These are phyloP conservation scores for Lepus americanus DNA, from an alignment of 2,113 vertebrate species.

Conservation along the genomic window DNA sequence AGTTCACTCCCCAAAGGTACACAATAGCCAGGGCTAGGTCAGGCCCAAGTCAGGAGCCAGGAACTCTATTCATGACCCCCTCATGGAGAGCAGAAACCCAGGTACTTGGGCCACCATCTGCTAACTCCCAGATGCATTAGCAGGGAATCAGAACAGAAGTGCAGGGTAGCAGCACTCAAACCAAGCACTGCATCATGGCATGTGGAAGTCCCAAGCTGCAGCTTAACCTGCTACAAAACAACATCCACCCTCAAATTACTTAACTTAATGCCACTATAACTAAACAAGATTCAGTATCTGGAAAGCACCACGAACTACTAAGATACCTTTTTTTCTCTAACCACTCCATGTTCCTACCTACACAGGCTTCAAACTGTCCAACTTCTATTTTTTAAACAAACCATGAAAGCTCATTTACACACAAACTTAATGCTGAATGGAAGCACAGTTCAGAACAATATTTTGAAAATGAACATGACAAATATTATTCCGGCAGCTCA, in stretches of 20 bases:
- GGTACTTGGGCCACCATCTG: too few species aligned
- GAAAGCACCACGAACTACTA: background rate
- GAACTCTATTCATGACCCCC: too few species aligned
- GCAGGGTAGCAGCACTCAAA: too few species aligned
- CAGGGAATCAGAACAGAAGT: too few species aligned
- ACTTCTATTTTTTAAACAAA: conserved; percentile 57
- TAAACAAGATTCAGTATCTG: background rate
- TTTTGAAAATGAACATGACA: conserved; percentile 48
- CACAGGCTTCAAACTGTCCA: conserved; percentile 26
- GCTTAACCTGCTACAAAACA: too few species aligned
- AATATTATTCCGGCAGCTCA: conserved; percentile 67
- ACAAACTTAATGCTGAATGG: conserved; percentile 45
- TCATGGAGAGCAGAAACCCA: too few species aligned
- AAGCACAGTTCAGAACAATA: conserved; percentile 56
- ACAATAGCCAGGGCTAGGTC: too few species aligned
- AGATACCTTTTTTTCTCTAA: background rate
- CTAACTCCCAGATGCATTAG: too few species aligned
- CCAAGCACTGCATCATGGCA: too few species aligned
- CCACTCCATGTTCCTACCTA: background rate
- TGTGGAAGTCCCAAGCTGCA: too few species aligned
- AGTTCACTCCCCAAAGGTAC: too few species aligned
- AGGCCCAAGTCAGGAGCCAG: too few species aligned
- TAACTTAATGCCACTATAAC: background rate
- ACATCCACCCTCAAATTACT: background rate
- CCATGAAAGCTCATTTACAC: background rate